Evolutionary conservation across 1,140 invertebrate species (phyloP).

Genomic region (Melanaphis sacchari): DNA sequence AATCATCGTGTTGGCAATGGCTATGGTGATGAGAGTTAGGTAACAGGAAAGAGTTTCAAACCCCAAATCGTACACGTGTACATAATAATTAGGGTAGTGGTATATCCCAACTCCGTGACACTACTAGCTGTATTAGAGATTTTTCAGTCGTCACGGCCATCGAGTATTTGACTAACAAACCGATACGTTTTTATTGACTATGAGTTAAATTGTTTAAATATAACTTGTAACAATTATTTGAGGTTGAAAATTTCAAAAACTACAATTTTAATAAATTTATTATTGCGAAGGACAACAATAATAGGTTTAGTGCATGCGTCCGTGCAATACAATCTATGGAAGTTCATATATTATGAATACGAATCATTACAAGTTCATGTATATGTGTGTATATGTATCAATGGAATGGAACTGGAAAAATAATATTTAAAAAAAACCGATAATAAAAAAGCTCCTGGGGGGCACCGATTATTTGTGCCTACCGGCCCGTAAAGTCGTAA

Average conservation of each 20-base stretch:
- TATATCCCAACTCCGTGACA: not conserved
- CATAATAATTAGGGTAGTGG: not conserved
- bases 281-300: not conserved
- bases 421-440: not conserved
- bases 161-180: not conserved
- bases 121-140: not conserved
- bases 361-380: not conserved
- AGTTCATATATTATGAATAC: not conserved
- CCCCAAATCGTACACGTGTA: not conserved
- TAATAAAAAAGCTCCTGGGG: constrained; percentile 6
- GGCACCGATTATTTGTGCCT: constrained; percentile 12
- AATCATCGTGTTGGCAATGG: not conserved
- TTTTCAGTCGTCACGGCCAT: not conserved
- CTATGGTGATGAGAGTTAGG: not conserved
- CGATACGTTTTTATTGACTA: no score
- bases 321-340: not conserved
- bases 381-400: not conserved
- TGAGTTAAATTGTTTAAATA: no score
- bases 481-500: constrained; percentile 28
- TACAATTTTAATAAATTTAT: no score
- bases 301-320: not conserved
- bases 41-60: not conserved
- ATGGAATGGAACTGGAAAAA: not conserved
- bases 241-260: no score
- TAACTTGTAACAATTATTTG: no score